phyloP scores from a whole-genome alignment of 2,113 vertebrate species.

The Pardalotus punctatus region DNA sequence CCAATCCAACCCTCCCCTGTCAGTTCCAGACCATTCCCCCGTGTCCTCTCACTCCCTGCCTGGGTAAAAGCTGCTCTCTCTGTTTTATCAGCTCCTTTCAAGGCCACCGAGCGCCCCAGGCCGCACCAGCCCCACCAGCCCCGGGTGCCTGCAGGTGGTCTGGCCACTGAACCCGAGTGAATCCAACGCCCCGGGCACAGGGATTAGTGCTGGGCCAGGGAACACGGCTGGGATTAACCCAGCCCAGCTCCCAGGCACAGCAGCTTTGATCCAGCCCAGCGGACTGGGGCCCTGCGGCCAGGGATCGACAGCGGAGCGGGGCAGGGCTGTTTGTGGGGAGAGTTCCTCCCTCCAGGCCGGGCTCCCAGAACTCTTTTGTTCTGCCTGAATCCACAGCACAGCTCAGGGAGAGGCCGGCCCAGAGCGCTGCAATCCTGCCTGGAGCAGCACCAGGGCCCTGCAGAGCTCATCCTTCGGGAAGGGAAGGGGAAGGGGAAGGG shows the following conservation, averaged over 20 bases:
- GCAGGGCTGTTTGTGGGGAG: neutral
- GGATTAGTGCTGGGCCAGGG: conserved; percentile 18
- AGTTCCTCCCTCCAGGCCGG: conserved; percentile 1
- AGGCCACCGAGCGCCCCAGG: neutral
- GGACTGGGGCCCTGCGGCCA: neutral
- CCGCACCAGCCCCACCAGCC: neutral
- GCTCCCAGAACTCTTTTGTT: conserved; percentile 30
- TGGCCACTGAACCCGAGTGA: neutral
- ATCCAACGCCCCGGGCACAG: fast-evolving
- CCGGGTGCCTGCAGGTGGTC: neutral
- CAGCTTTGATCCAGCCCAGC: neutral
- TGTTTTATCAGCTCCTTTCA: neutral
- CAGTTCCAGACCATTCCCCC: neutral
- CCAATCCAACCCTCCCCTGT: too few species aligned
- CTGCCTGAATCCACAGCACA: neutral
- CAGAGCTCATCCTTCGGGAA: neutral
- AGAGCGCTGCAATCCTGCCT: fast-evolving
- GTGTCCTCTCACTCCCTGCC: neutral
- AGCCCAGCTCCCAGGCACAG: neutral
- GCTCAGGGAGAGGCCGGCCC: neutral
- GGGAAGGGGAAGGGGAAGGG: neutral
- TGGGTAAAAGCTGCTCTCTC: fast-evolving
- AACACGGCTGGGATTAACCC: neutral
- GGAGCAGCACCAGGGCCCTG: neutral
- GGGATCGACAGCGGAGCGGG: neutral